These are phyloP conservation scores for Pterocles orientalis DNA, from an alignment of 2,113 vertebrate species.

Conservation along the genomic window DNA sequence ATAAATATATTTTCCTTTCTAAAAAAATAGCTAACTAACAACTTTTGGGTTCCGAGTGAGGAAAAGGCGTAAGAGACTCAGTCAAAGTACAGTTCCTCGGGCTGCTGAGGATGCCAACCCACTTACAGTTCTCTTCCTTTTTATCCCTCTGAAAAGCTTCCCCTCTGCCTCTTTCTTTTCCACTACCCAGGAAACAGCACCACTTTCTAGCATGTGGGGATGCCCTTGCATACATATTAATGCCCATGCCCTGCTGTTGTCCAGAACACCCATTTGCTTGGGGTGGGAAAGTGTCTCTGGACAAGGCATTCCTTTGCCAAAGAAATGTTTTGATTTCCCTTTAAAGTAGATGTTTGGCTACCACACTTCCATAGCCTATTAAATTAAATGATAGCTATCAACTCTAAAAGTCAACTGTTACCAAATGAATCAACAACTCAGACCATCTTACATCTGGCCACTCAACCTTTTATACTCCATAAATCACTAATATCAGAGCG, in stretches of 20 bases:
- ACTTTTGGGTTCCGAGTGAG: not conserved
- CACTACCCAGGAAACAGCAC: not conserved
- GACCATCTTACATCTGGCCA: not conserved
- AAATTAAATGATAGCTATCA: not conserved
- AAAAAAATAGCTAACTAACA: not conserved
- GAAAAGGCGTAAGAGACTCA: not conserved
- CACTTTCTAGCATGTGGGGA: not conserved
- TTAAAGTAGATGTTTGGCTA: not conserved
- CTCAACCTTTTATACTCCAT: not conserved
- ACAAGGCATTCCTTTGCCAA: not conserved
- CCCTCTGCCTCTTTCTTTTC: not conserved
- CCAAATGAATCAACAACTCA: not conserved
- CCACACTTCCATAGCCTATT: not conserved
- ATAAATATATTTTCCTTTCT: not conserved
- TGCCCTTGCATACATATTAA: not conserved
- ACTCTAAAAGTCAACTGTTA: not conserved
- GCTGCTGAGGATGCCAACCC: not conserved
- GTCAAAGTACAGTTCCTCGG: not conserved
- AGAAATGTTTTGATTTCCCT: not conserved
- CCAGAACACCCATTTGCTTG: not conserved
- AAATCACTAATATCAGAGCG: not conserved
- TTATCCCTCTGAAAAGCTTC: not conserved
- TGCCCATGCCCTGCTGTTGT: not conserved
- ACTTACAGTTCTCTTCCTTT: accelerated
- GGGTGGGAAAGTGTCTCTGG: not conserved